Base-by-base conservation (phyloP, 2,888 invertebrate species). In the Ferrisia virgata region DNA sequence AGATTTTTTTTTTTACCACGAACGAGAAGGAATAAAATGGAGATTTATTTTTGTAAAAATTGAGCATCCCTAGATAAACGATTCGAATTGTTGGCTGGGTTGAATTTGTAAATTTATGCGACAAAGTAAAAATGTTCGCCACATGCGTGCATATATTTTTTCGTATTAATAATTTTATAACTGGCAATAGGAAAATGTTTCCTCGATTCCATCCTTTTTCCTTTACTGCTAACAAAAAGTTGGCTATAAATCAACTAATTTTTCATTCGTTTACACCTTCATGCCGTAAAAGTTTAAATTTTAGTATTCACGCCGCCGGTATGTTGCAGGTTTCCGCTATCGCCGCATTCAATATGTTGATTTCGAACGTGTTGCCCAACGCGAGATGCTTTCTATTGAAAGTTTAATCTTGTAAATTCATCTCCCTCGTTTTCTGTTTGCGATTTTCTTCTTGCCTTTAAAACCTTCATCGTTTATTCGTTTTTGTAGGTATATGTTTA, bases 161-260 rank as follows among this genome's bases (percentile, higher is more conserved):
- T 33, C 69, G 31, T 69, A 69, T 69, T 69, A 69, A n/a, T 69
- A 69, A 69, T 64, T 69, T 69, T 69, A 69, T 31, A 31, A n/a
- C 69, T 28, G 15, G 31, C 31, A 69, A 31, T 69, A 31, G 31
- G 31, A 31, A 69, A 69, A 31, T 31, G 69, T 69, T 69, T 69
- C 69, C 31, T 69, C 69, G 31, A 69, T 69, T 69, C 31, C 31
- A 69, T 69, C 69, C 69, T 28, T 33, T 69, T 69, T 69, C 31
- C 31, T 69, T 4, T 15, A 2, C 31, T 31, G n/a, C 11, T 4
- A n/a, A 69, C 69, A 69, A 69, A 69, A 69, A 69, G 69, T 69
- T 69, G 69, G 69, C 69, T 33, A 69, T 69, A 69, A 69, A 69
- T 69, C 69, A 69, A 69, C 69, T 69, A 69, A 69, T 69, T 69